Evolutionary conservation across 2,888 invertebrate genomes (phyloP).

Genomic region (Idaea biselata): DNA sequence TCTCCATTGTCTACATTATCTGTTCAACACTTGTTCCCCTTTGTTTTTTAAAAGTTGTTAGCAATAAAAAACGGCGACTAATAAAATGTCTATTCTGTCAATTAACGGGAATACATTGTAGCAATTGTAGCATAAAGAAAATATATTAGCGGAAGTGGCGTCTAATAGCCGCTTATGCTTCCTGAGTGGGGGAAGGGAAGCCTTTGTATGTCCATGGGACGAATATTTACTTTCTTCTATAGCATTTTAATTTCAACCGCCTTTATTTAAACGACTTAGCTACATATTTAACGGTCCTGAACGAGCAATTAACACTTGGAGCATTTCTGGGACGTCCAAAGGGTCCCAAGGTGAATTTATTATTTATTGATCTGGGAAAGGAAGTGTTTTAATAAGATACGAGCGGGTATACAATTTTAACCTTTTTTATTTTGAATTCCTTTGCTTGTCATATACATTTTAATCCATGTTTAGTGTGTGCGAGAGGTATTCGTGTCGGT

Average conservation of each 20-base stretch:
- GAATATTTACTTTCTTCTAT: constrained; percentile 42
- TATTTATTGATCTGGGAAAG: constrained; percentile 29
- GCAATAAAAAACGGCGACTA: constrained; percentile 29
- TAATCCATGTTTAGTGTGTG: neutral
- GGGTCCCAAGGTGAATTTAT: constrained; percentile 18
- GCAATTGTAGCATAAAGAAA: constrained; percentile 39
- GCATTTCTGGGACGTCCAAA: constrained; percentile 27
- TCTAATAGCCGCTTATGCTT: constrained; percentile 48
- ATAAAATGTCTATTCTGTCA: constrained; percentile 31
- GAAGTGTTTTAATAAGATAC: constrained; percentile 14
- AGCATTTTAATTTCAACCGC: constrained; percentile 37
- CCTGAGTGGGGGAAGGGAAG: constrained; percentile 42
- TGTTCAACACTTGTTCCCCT: constrained; percentile 39
- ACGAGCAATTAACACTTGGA: constrained; percentile 42
- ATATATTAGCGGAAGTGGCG: constrained; percentile 52
- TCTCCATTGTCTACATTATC: constrained; percentile 42
- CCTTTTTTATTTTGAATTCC: neutral
- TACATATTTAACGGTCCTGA: constrained; percentile 42
- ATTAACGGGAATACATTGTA: constrained; percentile 38
- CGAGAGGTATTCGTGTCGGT: neutral
- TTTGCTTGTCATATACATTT: neutral
- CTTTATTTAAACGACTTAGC: constrained; percentile 38
- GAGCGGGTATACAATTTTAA: neutral
- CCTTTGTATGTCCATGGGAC: constrained; percentile 51
- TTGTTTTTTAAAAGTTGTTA: constrained; percentile 30